phyloP scores from a whole-genome alignment of 2,888 invertebrate species.

The Oasisia sp. region DNA sequence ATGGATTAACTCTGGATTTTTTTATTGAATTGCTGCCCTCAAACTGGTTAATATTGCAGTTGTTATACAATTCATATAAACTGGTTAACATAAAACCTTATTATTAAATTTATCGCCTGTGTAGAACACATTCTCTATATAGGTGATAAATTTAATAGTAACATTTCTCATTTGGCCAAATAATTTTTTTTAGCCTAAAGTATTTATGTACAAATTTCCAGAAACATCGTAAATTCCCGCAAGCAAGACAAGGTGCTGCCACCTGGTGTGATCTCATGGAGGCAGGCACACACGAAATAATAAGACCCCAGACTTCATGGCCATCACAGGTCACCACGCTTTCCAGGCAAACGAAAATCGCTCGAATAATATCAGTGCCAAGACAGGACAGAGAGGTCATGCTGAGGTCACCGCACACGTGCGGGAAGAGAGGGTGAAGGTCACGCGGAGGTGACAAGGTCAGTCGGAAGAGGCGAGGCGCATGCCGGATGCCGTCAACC shows the following conservation, averaged over 20 bases:
- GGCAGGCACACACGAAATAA: neutral
- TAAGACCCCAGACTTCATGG: neutral
- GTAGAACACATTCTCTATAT: neutral
- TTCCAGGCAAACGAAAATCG: conserved; percentile 17
- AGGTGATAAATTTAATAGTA: neutral
- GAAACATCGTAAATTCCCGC: neutral
- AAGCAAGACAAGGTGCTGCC: neutral
- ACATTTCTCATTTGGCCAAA: neutral
- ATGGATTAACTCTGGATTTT: neutral
- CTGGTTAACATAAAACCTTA: neutral
- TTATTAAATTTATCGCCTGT: neutral
- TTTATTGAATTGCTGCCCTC: neutral
- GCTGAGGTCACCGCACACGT: neutral
- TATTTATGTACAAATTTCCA: neutral
- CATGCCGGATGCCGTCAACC: conserved; percentile 13
- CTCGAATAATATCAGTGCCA: neutral
- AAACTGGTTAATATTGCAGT: neutral
- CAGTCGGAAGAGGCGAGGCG: conserved; percentile 13
- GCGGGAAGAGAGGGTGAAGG: conserved; percentile 3
- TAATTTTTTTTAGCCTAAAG: neutral
- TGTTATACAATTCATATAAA: neutral
- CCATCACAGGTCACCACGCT: neutral
- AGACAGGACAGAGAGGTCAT: conserved; percentile 10
- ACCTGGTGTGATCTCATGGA: neutral
- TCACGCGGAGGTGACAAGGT: neutral